Evolutionary conservation across 2,888 invertebrate species (phyloP).

Genomic region (Orthosia gracilis): DNA sequence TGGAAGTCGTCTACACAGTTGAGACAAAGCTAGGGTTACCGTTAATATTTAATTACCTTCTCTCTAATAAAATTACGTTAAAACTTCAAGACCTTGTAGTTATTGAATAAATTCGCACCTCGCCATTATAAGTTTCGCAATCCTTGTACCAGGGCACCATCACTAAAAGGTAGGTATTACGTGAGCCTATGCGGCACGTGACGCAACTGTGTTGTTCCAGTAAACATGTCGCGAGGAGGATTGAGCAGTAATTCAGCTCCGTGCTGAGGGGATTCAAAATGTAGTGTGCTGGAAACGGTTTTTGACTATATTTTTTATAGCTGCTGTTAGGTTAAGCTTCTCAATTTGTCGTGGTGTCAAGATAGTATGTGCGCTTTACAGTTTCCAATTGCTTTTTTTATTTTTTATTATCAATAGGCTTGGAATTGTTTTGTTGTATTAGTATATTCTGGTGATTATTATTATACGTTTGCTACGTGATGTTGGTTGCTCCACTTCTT

Average conservation of each 20-base stretch:
- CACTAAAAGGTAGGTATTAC: conserved; percentile 26
- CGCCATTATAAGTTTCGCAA: background rate
- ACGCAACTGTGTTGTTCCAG: conserved; percentile 46
- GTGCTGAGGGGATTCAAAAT: conserved; percentile 21
- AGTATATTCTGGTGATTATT: too few relatives aligned
- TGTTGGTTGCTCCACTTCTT: too few relatives aligned
- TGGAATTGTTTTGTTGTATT: background rate
- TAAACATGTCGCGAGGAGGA: conserved; percentile 53
- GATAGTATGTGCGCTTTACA: background rate
- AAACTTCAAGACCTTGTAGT: background rate
- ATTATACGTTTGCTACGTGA: too few relatives aligned
- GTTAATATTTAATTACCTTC: too few relatives aligned
- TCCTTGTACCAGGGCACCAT: conserved; percentile 26
- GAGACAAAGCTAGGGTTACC: too few relatives aligned
- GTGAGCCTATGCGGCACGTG: conserved; percentile 36
- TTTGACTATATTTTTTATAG: conserved; percentile 5
- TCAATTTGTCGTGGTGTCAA: background rate
- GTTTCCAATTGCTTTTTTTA: too few relatives aligned
- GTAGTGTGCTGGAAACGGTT: conserved; percentile 1
- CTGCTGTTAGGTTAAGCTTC: background rate
- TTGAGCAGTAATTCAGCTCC: conserved; percentile 54
- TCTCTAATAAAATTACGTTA: too few relatives aligned
- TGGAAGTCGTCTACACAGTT: too few relatives aligned
- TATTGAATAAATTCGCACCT: background rate
- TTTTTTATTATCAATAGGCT: too few relatives aligned